Base-by-base conservation (phyloP, 2,888 invertebrate species). In the Himalopsyche kuldschensis region DNA sequence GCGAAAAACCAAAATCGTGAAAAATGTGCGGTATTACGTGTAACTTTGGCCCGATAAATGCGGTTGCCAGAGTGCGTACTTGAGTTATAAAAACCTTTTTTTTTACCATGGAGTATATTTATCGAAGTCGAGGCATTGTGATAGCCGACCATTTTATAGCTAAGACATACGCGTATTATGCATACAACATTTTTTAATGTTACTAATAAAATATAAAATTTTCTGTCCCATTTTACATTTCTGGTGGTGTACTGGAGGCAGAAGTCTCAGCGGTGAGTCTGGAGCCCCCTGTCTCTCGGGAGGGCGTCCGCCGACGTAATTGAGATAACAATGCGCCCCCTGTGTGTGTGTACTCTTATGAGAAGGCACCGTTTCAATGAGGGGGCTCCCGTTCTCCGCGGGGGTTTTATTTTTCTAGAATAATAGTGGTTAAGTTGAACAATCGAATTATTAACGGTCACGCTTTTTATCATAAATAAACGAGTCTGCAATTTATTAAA, bases 251-350 rank as follows among this genome's bases (percentile, higher is more conserved):
- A 69, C 69, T 69, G 1, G 20, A 30, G 69, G 69, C 69, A 69
- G 69, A 69, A 30, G 69, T 32, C 35, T 32, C 79, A 63, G 20
- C 46, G 41, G 77, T 41, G 27, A 35, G 24, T 46, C 77, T 41
- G 35, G 77, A 8, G 10, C 69, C 27, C 69, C 77, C 2, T 41
- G 77, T 80, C 75, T 46, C 75, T 30, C 27, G 80, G 75, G 75
- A 75, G 30, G n/a, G 76, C 46, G 27, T 30, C 80, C 75, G 47
- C 75, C 35, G 46, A 63, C 30, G 47, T 80, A 80, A 80, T 75
- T 80, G 80, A 80, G 80, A 80, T 80, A 80, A 80, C 75, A 80
- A 75, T 80, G 48, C 32, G 35, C 69, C 69, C 69, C 69, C 30
- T 69, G 69, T 27, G 69, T 27, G 48, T 48, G 69, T 69, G 69